Evolutionary conservation across 2,797 vertebrate genomes (phyloP).

Genomic region (Lutjanus campechanus): DNA sequence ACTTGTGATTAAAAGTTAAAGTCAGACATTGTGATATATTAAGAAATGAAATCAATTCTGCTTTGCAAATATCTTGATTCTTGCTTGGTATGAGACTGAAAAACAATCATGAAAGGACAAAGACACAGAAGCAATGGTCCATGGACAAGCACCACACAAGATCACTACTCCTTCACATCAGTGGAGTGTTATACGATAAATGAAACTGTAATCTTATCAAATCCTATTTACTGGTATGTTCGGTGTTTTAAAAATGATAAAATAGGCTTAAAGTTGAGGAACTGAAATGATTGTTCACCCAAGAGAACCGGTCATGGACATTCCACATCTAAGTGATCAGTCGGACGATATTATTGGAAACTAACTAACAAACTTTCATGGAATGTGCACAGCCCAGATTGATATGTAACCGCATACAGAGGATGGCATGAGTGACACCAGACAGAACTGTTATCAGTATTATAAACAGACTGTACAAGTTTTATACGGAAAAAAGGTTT

Average conservation of each 20-base stretch:
- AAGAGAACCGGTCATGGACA: too few relatives aligned
- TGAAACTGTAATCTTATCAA: neutral
- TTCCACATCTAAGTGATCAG: too few relatives aligned
- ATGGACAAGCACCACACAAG: neutral
- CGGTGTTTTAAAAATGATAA: neutral
- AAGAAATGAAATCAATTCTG: neutral
- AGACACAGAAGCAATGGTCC: neutral
- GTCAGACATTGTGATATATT: neutral
- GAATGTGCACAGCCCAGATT: neutral
- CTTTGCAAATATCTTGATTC: neutral
- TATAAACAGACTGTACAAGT: neutral
- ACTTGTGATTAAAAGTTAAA: neutral
- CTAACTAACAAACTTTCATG: too few relatives aligned
- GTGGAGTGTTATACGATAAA: neutral
- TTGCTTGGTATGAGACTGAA: neutral
- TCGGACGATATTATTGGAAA: too few relatives aligned
- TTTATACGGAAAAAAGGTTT: slow-evolving; percentile 15
- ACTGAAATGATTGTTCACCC: too few relatives aligned
- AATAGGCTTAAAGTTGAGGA: neutral
- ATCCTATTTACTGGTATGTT: neutral
- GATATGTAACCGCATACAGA: neutral
- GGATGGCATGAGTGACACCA: neutral
- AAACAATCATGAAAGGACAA: neutral
- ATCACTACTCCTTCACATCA: neutral
- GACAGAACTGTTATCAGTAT: neutral